Percentiles rank a stretch among this genome's conserved stretches.
phyloP scores from a whole-genome alignment of 2,888 invertebrate species.

The Calliphora vomitoria region DNA sequence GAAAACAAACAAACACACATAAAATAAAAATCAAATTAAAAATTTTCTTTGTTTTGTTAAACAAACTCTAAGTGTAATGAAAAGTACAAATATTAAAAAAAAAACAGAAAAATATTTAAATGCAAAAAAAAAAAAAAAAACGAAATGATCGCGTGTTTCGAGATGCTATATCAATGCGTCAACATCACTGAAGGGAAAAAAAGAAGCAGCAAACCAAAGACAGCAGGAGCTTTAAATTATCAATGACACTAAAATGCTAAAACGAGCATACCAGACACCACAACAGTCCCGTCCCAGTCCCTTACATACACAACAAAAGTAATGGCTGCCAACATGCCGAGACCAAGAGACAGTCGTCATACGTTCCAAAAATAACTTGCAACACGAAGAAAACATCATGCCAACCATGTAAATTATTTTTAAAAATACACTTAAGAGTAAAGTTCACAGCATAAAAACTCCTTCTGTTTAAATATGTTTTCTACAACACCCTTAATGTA shows the following conservation, averaged over 20 bases:
- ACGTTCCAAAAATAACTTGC: slow-evolving; percentile 59
- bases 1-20: background rate
- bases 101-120: slow-evolving; percentile 55
- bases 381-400: slow-evolving; percentile 55
- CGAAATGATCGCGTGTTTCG: slow-evolving; percentile 70
- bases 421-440: slow-evolving; percentile 70
- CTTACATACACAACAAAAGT: slow-evolving; percentile 41
- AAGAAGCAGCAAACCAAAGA: slow-evolving; percentile 58
- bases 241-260: slow-evolving; percentile 71
- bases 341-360: slow-evolving; percentile 61
- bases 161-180: slow-evolving; percentile 73
- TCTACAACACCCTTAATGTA: slow-evolving; percentile 22
- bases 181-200: slow-evolving; percentile 53
- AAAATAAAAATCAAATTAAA: slow-evolving; percentile 20
- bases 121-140: slow-evolving; percentile 21
- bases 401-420: slow-evolving; percentile 69
- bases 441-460: slow-evolving; percentile 66
- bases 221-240: slow-evolving; percentile 75
- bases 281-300: slow-evolving; percentile 41
- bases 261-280: slow-evolving; percentile 42
- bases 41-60: slow-evolving; percentile 15
- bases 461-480: slow-evolving; percentile 42
- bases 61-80: background rate
- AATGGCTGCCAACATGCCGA: slow-evolving; percentile 61
- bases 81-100: slow-evolving; percentile 16